Evolutionary conservation across 2,113 vertebrate genomes (phyloP), one percentile per base, ranked within the genome.

Genomic region (Sorex araneus): DNA sequence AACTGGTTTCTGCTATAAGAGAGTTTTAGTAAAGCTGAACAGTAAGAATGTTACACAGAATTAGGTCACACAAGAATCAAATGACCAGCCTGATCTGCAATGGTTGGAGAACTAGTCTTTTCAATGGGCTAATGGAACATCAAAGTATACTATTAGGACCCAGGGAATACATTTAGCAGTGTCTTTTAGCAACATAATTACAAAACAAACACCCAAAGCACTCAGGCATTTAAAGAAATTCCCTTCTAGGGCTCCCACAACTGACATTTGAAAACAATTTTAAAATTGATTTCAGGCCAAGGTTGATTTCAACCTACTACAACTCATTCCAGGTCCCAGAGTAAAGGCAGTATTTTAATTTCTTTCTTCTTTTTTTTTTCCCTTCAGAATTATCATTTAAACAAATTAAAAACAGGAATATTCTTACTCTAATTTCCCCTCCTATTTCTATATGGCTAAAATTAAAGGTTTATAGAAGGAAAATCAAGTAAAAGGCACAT

Each of bases 401-500:
- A 86, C 28, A 90, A 82, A 93, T 92, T 90, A 83, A 93, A 96
- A 95, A 87, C 28, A 92, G 63, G 88, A 92, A 30, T 74, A 15
- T 66, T 43, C 57, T 64, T n/a, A n/a, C n/a, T 90, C 81, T 90
- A 89, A 91, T 57, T 84, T 83, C 45, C 8, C 36, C 71, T 18
- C 43, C 19, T 63, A 76, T 10, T 45, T 84, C 66, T 40, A 76
- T 50, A 36, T 23, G 82, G 78, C 84, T 93, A 92, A 94, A 94
- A 95, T 82, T 84, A 76, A 92, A 60, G 30, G 40, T 60, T 54
- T 79, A 23, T 2, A 73, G 54, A 87, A 86, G 82, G 66, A 95
- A 89, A 76, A 93, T 75, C 34, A 57, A 91, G 73, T 19, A 16
- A 69, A 96, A 69, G 27, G n/a, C 79, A 45, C 10, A 88, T 19